A percentile compares a stretch with the other conserved stretches of the same genome.
These are phyloP conservation scores for Zaprionus inermis DNA, from an alignment of 1,140 invertebrate species.

Conservation along the genomic window DNA sequence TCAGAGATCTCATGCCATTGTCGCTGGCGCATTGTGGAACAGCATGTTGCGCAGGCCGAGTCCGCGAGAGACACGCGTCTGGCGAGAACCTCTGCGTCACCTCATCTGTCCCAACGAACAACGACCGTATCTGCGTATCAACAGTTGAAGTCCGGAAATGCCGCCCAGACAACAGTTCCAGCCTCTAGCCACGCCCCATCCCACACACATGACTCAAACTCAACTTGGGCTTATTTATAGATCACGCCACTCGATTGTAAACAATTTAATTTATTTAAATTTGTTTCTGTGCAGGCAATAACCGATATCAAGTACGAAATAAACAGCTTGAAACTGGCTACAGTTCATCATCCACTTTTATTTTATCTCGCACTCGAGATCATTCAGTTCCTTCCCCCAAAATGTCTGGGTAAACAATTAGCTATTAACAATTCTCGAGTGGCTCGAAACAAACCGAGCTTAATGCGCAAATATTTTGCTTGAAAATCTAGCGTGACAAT, in stretches of 20 bases:
- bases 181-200: conserved; percentile 55
- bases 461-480: conserved; percentile 72
- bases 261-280: conserved; percentile 42
- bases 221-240: conserved; percentile 61
- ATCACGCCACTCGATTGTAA: conserved; percentile 53
- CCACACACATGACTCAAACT: conserved; percentile 46
- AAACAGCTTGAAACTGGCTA: conserved; percentile 42
- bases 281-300: conserved; percentile 54
- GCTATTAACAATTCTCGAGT: conserved; percentile 71
- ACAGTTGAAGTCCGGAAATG: not conserved
- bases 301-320: conserved; percentile 66
- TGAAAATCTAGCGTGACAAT: conserved; percentile 50
- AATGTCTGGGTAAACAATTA: conserved; percentile 71
- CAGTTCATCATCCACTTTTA: conserved; percentile 17
- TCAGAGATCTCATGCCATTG: conserved; percentile 86
- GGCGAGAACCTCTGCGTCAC: conserved; percentile 2
- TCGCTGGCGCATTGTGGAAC: conserved; percentile 84
- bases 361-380: conserved; percentile 22
- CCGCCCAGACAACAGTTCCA: conserved; percentile 15
- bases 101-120: conserved; percentile 16
- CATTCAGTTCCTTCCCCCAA: conserved; percentile 37
- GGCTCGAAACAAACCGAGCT: conserved; percentile 42
- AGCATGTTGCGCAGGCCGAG: not conserved
- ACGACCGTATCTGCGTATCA: conserved; percentile 24
- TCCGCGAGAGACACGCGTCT: not conserved